phyloP scores from a whole-genome alignment of 2,797 vertebrate genomes.

The Smutsia gigantea region DNA sequence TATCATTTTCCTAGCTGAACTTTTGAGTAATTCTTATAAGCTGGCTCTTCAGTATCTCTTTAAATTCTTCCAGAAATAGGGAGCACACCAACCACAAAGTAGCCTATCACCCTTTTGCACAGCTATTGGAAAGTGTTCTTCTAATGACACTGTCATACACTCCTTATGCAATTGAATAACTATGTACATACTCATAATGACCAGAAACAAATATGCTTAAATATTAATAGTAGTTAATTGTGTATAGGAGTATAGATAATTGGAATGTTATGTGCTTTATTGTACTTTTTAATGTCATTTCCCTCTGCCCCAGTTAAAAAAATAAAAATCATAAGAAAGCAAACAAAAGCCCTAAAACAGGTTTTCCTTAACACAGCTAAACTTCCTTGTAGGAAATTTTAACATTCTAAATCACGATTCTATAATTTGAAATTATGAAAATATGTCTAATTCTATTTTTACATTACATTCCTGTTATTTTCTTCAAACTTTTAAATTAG shows the following conservation, averaged over 20 bases:
- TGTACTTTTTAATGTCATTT: slow-evolving; percentile 17
- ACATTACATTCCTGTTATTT: slow-evolving; percentile 29
- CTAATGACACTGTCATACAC: neutral
- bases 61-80: neutral
- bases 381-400: neutral
- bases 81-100: neutral
- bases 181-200: neutral
- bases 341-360: neutral
- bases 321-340: slow-evolving; percentile 3
- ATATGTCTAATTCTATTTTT: slow-evolving; percentile 38
- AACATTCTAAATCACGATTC: neutral
- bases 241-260: neutral
- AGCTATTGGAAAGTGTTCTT: neutral
- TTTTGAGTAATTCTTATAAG: neutral
- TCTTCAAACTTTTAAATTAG: slow-evolving; percentile 44
- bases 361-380: neutral
- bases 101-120: neutral
- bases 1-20: neutral
- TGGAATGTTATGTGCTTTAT: neutral
- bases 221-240: slow-evolving; percentile 15
- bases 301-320: neutral
- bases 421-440: slow-evolving; percentile 53
- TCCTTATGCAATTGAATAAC: slow-evolving; percentile 19
- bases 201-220: slow-evolving; percentile 23
- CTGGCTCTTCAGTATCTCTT: neutral